Base-by-base conservation (phyloP, 2,797 vertebrate genomes). In the Distichodus sexfasciatus region DNA sequence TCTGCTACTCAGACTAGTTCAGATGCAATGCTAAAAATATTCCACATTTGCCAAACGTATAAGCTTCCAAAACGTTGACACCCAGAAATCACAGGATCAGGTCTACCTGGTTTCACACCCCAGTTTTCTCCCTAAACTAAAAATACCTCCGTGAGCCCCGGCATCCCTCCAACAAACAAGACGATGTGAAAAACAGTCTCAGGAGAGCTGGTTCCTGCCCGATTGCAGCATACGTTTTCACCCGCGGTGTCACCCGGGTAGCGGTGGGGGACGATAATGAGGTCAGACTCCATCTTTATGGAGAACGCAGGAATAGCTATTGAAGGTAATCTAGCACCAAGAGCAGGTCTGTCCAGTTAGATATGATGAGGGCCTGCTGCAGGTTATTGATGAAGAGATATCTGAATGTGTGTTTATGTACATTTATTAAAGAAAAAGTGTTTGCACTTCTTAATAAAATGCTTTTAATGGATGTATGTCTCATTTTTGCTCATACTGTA, bases 61-160 rank as follows among this genome's bases (percentile, higher is more conserved):
- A n/a, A n/a, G n/a, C n/a, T n/a, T n/a, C n/a, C n/a, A n/a, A n/a
- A n/a, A n/a, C n/a, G n/a, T n/a, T n/a, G n/a, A n/a, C n/a, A n/a
- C n/a, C n/a, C n/a, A n/a, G n/a, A n/a, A n/a, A n/a, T n/a, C n/a
- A n/a, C n/a, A n/a, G n/a, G n/a, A n/a, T n/a, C n/a, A n/a, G n/a
- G 28, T 31, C 28, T 17, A 10, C 23, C 17, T 17, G 33, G 31
- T 19, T 54, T 29, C 6, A 14, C 29, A 31, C 50, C 31, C 28
- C 31, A 38, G 55, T 23, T 21, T 23, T 36, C 33, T 24, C 55
- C 28, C 15, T 11, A 23, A 58, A 41, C 70, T 83, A 87, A 82
- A 86, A 89, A 90, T 89, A 89, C 82, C 69, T 83, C 67, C 17
- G 47, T 24, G 24, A 31, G 31, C 60, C 55, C 84, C 71, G 31